A percentile compares a stretch with the other conserved stretches of the same genome.
Conservation (phyloP, 2,797 vertebrate species). For the Mormyrus proboscirostris region DNA sequence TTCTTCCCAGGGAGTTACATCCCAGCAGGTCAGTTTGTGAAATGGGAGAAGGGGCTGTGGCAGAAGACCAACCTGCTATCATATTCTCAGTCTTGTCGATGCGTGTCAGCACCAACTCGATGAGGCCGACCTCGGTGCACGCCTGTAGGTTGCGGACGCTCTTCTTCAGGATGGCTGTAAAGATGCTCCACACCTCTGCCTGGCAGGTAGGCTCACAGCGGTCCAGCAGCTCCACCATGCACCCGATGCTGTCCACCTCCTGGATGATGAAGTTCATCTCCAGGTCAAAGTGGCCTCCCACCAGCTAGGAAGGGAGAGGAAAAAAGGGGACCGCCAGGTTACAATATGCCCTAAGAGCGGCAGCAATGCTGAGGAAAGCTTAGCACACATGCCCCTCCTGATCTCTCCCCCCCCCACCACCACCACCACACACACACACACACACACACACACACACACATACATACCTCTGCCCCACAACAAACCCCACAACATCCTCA, state of each 20-base stretch:
- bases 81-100: constrained; percentile 80
- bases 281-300: constrained; percentile 91
- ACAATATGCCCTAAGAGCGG: neutral
- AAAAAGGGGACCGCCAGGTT: neutral
- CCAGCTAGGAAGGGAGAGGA: constrained; percentile 63
- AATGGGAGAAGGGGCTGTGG: constrained; percentile 16
- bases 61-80: constrained; percentile 79
- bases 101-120: constrained; percentile 77
- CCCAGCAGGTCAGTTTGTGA: neutral
- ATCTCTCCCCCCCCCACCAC: no score
- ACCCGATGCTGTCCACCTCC: constrained; percentile 84
- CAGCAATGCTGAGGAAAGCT: neutral
- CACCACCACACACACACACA: no score
- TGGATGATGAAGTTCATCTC: constrained; percentile 99
- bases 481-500: neutral
- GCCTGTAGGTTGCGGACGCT: constrained; percentile 89
- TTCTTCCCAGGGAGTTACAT: neutral
- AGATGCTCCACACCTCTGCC: constrained; percentile 97
- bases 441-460: no score
- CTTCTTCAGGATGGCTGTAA: constrained; percentile 93
- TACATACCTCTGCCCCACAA: neutral
- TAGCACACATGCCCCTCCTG: neutral
- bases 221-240: constrained; percentile 91
- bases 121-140: constrained; percentile 84
- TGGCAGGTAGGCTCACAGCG: constrained; percentile 88